Conservation (phyloP, 2,888 invertebrate genomes). For the Scaptomyza reducta region DNA sequence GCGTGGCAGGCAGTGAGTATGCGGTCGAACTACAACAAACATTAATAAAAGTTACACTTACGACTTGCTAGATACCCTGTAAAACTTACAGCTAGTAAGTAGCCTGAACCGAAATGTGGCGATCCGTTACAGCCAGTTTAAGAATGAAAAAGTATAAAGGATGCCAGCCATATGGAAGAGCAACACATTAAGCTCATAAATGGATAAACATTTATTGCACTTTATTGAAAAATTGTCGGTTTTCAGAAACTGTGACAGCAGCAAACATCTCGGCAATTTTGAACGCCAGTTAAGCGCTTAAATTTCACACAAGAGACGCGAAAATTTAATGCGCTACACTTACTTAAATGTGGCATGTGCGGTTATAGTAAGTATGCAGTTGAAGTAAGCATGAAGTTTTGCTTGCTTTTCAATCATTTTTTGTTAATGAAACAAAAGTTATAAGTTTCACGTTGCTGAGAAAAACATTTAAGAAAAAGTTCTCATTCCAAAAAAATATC, state of each 20-base stretch:
- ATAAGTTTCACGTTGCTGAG: too few relatives aligned
- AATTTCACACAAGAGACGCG: conserved; percentile 67
- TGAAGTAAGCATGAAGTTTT: too few relatives aligned
- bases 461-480: too few relatives aligned
- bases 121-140: background rate
- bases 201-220: conserved; percentile 80
- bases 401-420: too few relatives aligned
- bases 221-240: conserved; percentile 79
- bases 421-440: background rate
- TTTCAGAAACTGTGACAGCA: conserved; percentile 41
- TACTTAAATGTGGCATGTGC: conserved; percentile 3
- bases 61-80: conserved; percentile 32
- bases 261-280: conserved; percentile 17
- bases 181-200: conserved; percentile 70
- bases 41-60: conserved; percentile 45
- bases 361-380: background rate
- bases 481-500: too few relatives aligned
- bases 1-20: conserved; percentile 20
- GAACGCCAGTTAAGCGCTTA: conserved; percentile 53
- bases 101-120: too few relatives aligned
- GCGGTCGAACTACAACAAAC: conserved; percentile 47
- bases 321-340: conserved; percentile 47
- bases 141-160: conserved; percentile 2
- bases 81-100: too few relatives aligned
- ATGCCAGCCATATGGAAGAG: conserved; percentile 32